Conservation (phyloP, 2,888 invertebrate species). For the Sipha maydis region DNA sequence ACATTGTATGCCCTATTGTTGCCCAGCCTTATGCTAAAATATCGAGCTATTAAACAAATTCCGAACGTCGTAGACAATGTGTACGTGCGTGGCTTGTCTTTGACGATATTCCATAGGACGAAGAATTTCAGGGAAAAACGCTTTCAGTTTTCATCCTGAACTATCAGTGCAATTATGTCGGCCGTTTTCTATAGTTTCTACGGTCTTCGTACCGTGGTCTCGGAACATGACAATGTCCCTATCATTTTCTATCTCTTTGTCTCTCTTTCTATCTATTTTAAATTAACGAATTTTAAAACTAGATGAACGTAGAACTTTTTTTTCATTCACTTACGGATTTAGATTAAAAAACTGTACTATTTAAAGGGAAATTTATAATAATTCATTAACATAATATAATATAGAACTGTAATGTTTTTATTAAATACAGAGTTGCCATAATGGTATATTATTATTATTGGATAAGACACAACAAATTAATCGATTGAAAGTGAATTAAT, state of each 20-base stretch:
- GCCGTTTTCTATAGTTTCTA: conserved; percentile 10
- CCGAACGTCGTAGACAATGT: conserved; percentile 51
- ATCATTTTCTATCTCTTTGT: neutral
- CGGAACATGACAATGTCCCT: neutral
- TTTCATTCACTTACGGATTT: neutral
- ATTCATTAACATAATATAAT: no score
- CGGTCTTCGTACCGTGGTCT: neutral
- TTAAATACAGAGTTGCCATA: no score
- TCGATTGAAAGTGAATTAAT: no score
- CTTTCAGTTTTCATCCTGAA: conserved; percentile 56
- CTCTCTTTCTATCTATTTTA: neutral
- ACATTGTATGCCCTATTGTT: conserved; percentile 55
- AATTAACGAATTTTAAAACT: neutral
- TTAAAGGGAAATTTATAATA: neutral
- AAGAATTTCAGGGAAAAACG: conserved; percentile 33
- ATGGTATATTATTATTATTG: no score
- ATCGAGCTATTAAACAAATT: conserved; percentile 46
- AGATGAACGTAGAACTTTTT: neutral
- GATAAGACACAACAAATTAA: no score
- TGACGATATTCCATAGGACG: conserved; percentile 7
- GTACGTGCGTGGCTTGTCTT: conserved; percentile 55
- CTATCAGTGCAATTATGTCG: conserved; percentile 4
- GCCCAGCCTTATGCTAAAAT: conserved; percentile 6
- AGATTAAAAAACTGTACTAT: neutral
- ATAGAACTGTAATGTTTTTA: no score